Evolutionary conservation across 2,113 vertebrate genomes (phyloP).

Genomic region (Neogobius melanostomus): DNA sequence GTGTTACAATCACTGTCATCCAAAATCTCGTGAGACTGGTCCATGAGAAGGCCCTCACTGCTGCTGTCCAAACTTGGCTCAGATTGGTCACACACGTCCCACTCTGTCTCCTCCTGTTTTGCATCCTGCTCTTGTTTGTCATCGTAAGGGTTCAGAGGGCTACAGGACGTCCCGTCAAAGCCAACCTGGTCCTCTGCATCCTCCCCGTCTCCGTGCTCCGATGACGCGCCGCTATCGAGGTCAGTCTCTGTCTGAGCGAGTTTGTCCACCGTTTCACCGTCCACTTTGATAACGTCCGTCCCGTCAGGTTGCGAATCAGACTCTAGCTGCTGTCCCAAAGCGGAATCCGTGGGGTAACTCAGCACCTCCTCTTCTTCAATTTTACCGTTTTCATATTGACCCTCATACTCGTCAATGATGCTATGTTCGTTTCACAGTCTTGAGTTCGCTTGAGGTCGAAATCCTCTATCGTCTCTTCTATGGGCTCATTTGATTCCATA

Average conservation of each 20-base stretch:
- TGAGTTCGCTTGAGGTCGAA: constrained; percentile 55
- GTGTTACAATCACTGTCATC: constrained; percentile 41
- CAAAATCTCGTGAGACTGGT: constrained; percentile 46
- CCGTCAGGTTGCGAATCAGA: constrained; percentile 69
- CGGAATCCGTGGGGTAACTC: constrained; percentile 61
- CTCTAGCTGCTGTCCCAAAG: constrained; percentile 60
- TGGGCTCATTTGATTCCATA: constrained; percentile 14
- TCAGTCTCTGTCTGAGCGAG: constrained; percentile 65
- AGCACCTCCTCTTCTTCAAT: constrained; percentile 49
- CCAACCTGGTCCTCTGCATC: constrained; percentile 43
- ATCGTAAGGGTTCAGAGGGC: constrained; percentile 54
- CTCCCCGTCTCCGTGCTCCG: constrained; percentile 55
- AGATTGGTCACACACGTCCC: constrained; percentile 59
- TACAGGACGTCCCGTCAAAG: constrained; percentile 20
- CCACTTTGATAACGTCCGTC: constrained; percentile 50
- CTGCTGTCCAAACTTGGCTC: constrained; percentile 56
- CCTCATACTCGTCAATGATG: constrained; percentile 61
- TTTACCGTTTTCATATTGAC: constrained; percentile 29
- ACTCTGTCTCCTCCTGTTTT: constrained; percentile 56
- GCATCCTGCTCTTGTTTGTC: constrained; percentile 26
- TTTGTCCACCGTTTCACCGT: constrained; percentile 35
- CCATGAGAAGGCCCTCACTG: constrained; percentile 36
- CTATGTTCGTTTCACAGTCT: constrained; percentile 64
- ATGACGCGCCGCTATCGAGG: constrained; percentile 67
- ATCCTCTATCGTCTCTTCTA: constrained; percentile 26